Base-by-base conservation (phyloP, 2,113 vertebrate species). In the Neodon shergylaensis region DNA sequence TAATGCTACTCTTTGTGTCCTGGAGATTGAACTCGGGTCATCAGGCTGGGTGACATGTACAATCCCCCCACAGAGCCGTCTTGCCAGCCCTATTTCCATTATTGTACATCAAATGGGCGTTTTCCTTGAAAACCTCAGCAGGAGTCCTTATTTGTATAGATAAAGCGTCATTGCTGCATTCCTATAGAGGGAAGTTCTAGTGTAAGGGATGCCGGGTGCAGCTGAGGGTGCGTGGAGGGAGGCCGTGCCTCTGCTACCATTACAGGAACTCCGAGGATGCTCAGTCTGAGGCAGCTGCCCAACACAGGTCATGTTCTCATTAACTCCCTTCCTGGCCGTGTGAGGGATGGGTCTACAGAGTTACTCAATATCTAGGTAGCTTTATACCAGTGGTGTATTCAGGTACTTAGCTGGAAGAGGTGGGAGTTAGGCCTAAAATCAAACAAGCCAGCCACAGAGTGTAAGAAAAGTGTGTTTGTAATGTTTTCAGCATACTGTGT, bases 101-200 rank as follows among this genome's bases (percentile, higher is more conserved):
- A 77, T 78, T 89, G 63, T 70, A 33, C 63, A 61, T 33, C 92
- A 74, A 87, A 79, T 58, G 65, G 17, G 3, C 42, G 1, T 93
- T 95, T 96, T 92, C 81, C 28, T 97, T 84, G 83, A 94, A 84
- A 87, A 61, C 33, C 28, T 79, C 6, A 70, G 31, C 47, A 76
- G 39, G 42, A 5, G 14, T 85, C 79, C 90, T 92, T 79, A 39
- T 90, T 81, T 83, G 91, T 89, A 78, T 33, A 83, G 82, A 82
- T 36, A 42, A 93, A 90, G 31, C 49, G 14, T 94, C 68, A 85
- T 44, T 44, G 36, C 36, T 87, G 22, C 52, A 26, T 70, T 97
- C 54, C 79, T 42, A 6, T 12, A 0, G 0, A 93, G 84, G 19
- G 90, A 36, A 22, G 28, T 36, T 82, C 52, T 26, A 61, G 12